Base-by-base conservation (phyloP, 2,888 invertebrate genomes). In the Ormyrus labotus region DNA sequence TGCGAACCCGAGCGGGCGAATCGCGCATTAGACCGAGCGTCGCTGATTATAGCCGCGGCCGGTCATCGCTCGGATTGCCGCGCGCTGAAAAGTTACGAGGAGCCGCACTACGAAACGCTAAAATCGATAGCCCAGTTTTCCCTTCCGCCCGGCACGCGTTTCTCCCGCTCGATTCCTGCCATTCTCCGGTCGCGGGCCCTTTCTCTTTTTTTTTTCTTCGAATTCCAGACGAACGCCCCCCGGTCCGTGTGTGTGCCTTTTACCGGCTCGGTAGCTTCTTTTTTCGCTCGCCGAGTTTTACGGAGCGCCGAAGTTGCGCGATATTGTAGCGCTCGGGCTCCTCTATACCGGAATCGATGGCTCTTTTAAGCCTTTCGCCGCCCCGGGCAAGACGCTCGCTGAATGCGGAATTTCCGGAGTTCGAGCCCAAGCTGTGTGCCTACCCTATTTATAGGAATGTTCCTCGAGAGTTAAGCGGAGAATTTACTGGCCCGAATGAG, bases 91-190 rank as follows among this genome's bases (percentile, higher is more conserved):
- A 80, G 76, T 80, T 65, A 71, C 55, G 51, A 60, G 47, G 8
- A 11, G 7, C 64, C 51, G 67, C 58, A n/a, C 13, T 10, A 64
- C 51, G 55, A 47, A 80, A 80, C 72, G 72, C 13, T 60, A 72
- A 76, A 80, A 80, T 80, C 80, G 80, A 80, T 80, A 76, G 61
- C 80, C 80, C 72, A 77, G 68, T 76, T 80, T 19, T 48, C 71
- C 48, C 71, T 71, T 64, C 10, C 58, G 51, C 13, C 19, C 19
- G 64, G 8, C 68, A 19, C 34, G 60, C 13, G 19, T 53, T 47
- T 19, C 13, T 47, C 63, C 55, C 19, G 11, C 34, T 71, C 45
- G 5, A 51, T 7, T 71, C 50, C 48, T 60, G 6, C 60, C 60
- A 61, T 71, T 34, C 11, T 60, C 51, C 19, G 19, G 19, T 19